These are phyloP conservation scores for Lasioglossum oenotherae DNA, from an alignment of 2,888 invertebrate species.

Conservation along the genomic window DNA sequence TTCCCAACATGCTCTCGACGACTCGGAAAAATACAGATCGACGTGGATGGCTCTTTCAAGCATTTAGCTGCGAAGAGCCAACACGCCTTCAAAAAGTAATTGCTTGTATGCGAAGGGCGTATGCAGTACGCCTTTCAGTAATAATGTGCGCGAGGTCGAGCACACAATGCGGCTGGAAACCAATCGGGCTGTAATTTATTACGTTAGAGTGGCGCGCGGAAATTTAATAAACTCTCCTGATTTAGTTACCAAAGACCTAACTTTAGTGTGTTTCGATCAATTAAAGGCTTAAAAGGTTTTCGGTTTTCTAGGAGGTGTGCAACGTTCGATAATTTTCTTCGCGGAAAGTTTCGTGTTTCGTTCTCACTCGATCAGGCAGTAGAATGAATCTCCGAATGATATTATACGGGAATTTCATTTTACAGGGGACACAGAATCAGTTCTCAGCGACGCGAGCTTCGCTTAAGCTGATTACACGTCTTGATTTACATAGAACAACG, in stretches of 20 bases:
- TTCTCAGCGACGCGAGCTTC: not conserved
- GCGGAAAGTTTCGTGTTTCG: not conserved
- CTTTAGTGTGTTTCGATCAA: too few species aligned
- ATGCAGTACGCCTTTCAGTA: not conserved
- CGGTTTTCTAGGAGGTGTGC: not conserved
- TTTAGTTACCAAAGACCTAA: not conserved
- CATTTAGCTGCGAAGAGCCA: not conserved
- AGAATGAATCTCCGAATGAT: not conserved
- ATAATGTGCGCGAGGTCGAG: not conserved
- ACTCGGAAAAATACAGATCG: not conserved
- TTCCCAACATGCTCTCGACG: too few species aligned
- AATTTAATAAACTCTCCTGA: not conserved
- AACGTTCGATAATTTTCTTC: not conserved
- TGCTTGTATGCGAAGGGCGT: not conserved
- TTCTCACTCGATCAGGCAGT: not conserved
- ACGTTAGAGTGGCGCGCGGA: not conserved
- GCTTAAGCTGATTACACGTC: not conserved
- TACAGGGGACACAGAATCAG: not conserved
- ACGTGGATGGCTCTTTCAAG: not conserved
- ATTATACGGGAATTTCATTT: not conserved
- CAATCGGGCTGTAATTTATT: not conserved
- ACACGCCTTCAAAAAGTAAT: not conserved
- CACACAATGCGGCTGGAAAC: not conserved
- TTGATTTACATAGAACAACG: not conserved
- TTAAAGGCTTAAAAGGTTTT: not conserved